Evolutionary conservation across 2,797 vertebrate genomes (phyloP), one percentile per base, ranked within the genome.

Genomic region (Semotilus atromaculatus): DNA sequence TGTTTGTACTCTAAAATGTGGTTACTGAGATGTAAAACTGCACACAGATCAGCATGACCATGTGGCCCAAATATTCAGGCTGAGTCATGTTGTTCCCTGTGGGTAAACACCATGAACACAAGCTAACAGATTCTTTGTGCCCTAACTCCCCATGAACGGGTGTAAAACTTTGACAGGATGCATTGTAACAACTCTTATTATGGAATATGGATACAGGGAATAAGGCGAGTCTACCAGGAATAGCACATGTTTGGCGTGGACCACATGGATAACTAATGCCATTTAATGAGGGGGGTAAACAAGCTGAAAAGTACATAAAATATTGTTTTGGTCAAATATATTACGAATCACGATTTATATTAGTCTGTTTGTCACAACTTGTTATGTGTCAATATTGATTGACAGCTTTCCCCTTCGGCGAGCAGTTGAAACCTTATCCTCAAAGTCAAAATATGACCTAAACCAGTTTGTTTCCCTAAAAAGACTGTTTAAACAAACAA

Each of bases 61-160:
- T 58, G 34, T 85, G 78, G 64, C 31, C 53, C 5, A 6, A 83
- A 81, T 71, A 79, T 81, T 86, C 84, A 80, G 85, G 89, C 87
- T 91, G 89, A 89, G 89, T 90, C 89, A 91, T 87, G 88, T 88
- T 80, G 66, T 78, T 68, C 19, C 36, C 45, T 55, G 14, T 5
- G n/a, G 78, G 70, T 53, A 60, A 86, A 84, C 86, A 40, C 48
- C 13, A 48, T n/a, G 36, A 58, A 51, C 14, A 71, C 64, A 48
- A 1, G 7, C 38, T 45, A 70, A 67, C 77, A 84, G 74, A 70
- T 14, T 16, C 75, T 43, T 71, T 71, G 29, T 79, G 31, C 9
- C 21, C 29, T 34, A n/a, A 36, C 23, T 55, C 36, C 73, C n/a
- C 13, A 19, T 60, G 36, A 70, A 78, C 3, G 38, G 38, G 14